phyloP scores from a whole-genome alignment of 1,140 invertebrate species.

The Phthorimaea operculella region DNA sequence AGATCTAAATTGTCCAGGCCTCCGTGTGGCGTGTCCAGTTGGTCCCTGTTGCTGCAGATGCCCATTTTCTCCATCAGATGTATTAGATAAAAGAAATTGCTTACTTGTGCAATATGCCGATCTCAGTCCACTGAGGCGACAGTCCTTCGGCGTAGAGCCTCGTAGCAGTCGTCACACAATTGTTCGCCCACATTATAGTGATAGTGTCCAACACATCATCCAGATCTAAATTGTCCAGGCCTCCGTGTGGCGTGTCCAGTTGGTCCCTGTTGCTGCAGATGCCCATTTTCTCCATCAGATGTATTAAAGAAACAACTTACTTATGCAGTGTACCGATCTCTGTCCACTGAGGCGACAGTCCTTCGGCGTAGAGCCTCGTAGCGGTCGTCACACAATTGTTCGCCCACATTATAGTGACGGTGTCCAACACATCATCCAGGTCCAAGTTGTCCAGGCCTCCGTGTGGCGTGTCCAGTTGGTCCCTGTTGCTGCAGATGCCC shows the following conservation, averaged over 20 bases:
- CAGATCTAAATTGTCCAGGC: slow-evolving; percentile 73
- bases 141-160: slow-evolving; percentile 80
- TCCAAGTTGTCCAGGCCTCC: slow-evolving; percentile 77
- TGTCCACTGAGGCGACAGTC: slow-evolving; percentile 41
- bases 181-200: slow-evolving; percentile 87
- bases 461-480: slow-evolving; percentile 71
- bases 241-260: slow-evolving; percentile 75
- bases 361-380: slow-evolving; percentile 80
- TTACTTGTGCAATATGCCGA: slow-evolving; percentile 38
- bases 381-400: slow-evolving; percentile 82
- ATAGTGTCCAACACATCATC: slow-evolving; percentile 89
- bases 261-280: slow-evolving; percentile 76
- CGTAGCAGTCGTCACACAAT: slow-evolving; percentile 79
- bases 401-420: slow-evolving; percentile 87
- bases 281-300: slow-evolving; percentile 89
- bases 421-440: slow-evolving; percentile 86
- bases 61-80: slow-evolving; percentile 91
- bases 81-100: too few species aligned
- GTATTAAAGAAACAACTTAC: too few species aligned
- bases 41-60: slow-evolving; percentile 75
- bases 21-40: slow-evolving; percentile 74
- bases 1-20: slow-evolving; percentile 75
- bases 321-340: slow-evolving; percentile 35
- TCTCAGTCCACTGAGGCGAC: slow-evolving; percentile 28
- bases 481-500: slow-evolving; percentile 76